Percentiles rank a stretch among this genome's conserved stretches.
phyloP scores from a whole-genome alignment of 92 coral and sea anemone species.

The Muricea muricata region DNA sequence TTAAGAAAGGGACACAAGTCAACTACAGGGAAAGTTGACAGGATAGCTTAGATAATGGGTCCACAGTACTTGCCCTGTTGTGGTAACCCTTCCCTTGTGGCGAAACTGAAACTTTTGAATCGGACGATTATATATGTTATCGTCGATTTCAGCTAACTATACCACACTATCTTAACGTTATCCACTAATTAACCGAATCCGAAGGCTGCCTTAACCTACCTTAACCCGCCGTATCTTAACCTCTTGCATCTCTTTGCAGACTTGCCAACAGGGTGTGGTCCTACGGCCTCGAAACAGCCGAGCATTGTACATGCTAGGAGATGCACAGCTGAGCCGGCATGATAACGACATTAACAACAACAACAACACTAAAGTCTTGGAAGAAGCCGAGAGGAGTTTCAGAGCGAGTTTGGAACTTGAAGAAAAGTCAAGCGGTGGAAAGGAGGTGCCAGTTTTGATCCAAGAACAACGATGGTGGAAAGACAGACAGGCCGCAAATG shows the following conservation, averaged over 20 bases:
- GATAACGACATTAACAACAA: slow-evolving; percentile 79
- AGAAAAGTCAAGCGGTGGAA: slow-evolving; percentile 77
- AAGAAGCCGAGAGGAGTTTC: slow-evolving; percentile 89
- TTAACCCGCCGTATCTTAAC: no score
- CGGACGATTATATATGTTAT: no score
- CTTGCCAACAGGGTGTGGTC: slow-evolving; percentile 89
- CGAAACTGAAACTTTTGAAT: no score
- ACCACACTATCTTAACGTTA: no score
- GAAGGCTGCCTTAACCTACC: no score
- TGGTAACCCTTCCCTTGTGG: no score
- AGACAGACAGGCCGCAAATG: slow-evolving; percentile 70
- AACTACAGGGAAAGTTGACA: no score
- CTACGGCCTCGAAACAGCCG: slow-evolving; percentile 88
- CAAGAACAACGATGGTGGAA: slow-evolving; percentile 89
- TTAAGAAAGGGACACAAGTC: no score
- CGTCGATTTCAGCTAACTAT: no score
- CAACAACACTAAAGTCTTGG: slow-evolving; percentile 59
- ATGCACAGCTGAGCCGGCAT: slow-evolving; percentile 85
- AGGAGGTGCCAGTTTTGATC: slow-evolving; percentile 67
- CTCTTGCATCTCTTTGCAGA: slow-evolving; percentile 67
- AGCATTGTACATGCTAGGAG: slow-evolving; percentile 87
- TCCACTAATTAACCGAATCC: no score
- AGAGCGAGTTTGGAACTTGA: slow-evolving; percentile 84
- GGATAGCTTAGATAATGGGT: no score
- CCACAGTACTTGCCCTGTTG: no score